Base-by-base conservation (phyloP, 2,888 invertebrate genomes). In the Margaritifera margaritifera region DNA sequence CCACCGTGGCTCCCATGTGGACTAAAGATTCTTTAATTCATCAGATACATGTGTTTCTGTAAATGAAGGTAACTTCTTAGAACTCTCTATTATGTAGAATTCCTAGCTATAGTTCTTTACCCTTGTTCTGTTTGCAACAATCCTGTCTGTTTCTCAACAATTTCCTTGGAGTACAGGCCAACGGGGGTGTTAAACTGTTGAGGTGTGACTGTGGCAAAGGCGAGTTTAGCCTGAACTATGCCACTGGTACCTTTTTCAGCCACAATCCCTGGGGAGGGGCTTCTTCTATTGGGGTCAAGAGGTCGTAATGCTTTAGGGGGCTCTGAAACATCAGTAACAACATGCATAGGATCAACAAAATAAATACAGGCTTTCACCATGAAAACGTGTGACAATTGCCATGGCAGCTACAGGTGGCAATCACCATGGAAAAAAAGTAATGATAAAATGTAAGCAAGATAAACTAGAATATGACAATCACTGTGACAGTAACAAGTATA, bases 171-270 rank as follows among this genome's bases (percentile, higher is more conserved):
- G 92, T 98, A 98, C 89, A 98, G 94, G 84, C 95, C 95, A 80
- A 97, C 94, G 57, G 98, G 98, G 74, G 95, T 94, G 92, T 98
- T 98, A 93, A 97, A 98, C 91, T 97, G 97, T 91, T 96, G 96
- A 92, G 71, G 73, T 50, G 77, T 31, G 72, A 50, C 71, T 70
- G 70, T 75, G 67, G 68, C 75, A 72, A 42, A 74, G 59, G 64
- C 71, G 69, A 20, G 69, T 61, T 24, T 51, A 24, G 53, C 27
- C 52, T 53, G 51, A 63, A 66, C 54, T 66, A 61, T 20, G 66
- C 56, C 11, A 69, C 59, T n/a, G 72, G 64, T 22, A 74, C 69
- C 19, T 42, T 42, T 42, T 42, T 42, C 42, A 11, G 64, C 64
- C 2, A 57, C 65, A 53, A 68, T 65, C 66, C 67, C 69, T 3